Conservation (phyloP, 92 coral and sea anemone species). For the Porites lobata region DNA sequence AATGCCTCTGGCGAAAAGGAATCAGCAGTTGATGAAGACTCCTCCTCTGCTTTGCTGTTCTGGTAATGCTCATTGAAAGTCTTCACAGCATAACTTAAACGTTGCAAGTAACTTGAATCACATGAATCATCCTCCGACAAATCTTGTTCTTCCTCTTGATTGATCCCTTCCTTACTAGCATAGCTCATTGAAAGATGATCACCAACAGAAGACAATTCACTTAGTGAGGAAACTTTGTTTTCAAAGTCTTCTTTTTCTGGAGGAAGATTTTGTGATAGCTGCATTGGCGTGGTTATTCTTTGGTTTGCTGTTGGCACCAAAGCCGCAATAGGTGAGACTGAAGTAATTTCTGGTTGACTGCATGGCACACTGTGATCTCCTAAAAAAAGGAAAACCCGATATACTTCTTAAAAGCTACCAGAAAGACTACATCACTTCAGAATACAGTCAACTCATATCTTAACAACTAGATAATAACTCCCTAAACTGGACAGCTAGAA, state of each 20-base stretch:
- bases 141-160: neutral
- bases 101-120: slow-evolving; percentile 17
- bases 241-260: neutral
- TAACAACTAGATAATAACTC: too few relatives aligned
- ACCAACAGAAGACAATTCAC: neutral
- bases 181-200: neutral
- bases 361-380: slow-evolving; percentile 49
- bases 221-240: neutral
- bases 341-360: neutral
- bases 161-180: neutral
- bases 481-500: too few relatives aligned
- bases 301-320: slow-evolving; percentile 24
- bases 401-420: neutral
- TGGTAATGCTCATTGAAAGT: slow-evolving; percentile 40
- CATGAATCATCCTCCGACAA: slow-evolving; percentile 40
- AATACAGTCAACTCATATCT: too few relatives aligned
- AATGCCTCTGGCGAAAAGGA: slow-evolving; percentile 43
- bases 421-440: too few relatives aligned
- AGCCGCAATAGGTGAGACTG: slow-evolving; percentile 20
- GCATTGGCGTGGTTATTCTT: neutral
- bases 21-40: neutral
- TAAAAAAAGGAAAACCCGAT: neutral
- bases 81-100: slow-evolving; percentile 1
- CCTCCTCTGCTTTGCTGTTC: slow-evolving; percentile 15
- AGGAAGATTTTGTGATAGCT: neutral